A percentile compares a stretch with the other conserved stretches of the same genome.
phyloP scores from a whole-genome alignment of 2,797 vertebrate species.

The Loris lydekkerianus region DNA sequence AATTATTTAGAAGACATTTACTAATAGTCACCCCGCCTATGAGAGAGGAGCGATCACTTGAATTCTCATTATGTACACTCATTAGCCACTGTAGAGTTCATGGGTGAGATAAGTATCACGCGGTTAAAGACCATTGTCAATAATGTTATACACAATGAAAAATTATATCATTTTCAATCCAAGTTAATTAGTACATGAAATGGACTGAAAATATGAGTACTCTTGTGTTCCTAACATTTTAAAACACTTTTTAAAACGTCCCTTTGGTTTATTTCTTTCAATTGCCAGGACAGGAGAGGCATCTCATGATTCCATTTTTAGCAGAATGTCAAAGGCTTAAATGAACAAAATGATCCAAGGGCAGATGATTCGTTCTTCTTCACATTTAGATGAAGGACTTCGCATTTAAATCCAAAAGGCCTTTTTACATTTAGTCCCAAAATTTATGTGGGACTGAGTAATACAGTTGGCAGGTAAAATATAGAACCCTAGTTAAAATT shows the following conservation, averaged over 20 bases:
- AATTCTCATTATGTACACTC: not conserved
- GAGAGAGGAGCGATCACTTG: not conserved
- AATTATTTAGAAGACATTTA: not conserved
- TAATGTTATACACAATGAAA: not conserved
- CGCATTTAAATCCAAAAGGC: not conserved
- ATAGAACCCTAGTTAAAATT: not conserved
- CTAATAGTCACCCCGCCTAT: not conserved
- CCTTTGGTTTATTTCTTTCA: not conserved
- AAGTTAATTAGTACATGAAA: not conserved
- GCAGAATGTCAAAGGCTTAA: not conserved
- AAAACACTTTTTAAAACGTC: not conserved
- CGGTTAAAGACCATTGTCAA: not conserved
- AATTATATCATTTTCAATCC: not conserved
- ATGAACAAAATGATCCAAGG: not conserved
- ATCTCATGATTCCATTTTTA: not conserved
- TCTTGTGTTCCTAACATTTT: not conserved
- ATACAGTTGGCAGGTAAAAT: not conserved
- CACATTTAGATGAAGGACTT: not conserved
- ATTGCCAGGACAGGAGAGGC: fast-evolving
- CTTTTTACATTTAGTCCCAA: not conserved
- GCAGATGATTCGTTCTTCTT: not conserved
- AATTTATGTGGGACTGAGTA: not conserved
- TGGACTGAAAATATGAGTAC: not conserved
- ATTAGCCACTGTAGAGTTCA: not conserved
- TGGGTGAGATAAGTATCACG: not conserved